A percentile compares a stretch with the other conserved stretches of the same genome.
phyloP scores from a whole-genome alignment of 2,888 invertebrate species.

The Trichacis sp. region DNA sequence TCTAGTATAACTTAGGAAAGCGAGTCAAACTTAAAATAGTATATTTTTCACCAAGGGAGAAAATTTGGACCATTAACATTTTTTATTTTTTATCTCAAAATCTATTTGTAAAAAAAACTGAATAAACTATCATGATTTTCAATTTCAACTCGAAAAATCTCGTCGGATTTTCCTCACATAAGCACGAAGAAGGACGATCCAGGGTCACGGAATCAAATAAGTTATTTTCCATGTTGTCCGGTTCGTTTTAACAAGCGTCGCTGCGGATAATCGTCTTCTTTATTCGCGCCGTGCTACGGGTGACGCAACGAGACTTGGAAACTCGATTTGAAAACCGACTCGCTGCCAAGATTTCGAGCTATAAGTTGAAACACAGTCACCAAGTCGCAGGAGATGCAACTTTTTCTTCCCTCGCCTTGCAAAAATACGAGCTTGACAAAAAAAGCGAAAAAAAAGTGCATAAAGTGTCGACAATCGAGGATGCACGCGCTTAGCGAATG shows the following conservation, averaged over 20 bases:
- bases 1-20: too few species aligned
- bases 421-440: constrained; percentile 10
- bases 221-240: constrained; percentile 40
- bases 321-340: constrained; percentile 16
- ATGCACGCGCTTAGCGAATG: constrained; percentile 53
- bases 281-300: constrained; percentile 10
- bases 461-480: constrained; percentile 47
- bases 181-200: too few species aligned
- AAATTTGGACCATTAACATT: too few species aligned
- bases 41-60: too few species aligned
- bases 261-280: constrained; percentile 45
- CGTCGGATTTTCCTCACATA: too few species aligned
- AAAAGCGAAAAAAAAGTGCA: constrained; percentile 21
- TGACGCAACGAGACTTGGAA: constrained; percentile 23
- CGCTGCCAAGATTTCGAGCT: constrained; percentile 37
- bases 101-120: too few species aligned
- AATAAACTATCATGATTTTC: too few species aligned
- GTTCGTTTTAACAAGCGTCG: constrained; percentile 44
- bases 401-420: neutral
- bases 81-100: too few species aligned
- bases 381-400: neutral
- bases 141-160: too few species aligned
- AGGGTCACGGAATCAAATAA: constrained; percentile 36
- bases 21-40: too few species aligned
- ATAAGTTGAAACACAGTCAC: too few species aligned